phyloP scores from a whole-genome alignment of 2,113 vertebrate genomes.

The Hypocryptadius cinnamomeus region DNA sequence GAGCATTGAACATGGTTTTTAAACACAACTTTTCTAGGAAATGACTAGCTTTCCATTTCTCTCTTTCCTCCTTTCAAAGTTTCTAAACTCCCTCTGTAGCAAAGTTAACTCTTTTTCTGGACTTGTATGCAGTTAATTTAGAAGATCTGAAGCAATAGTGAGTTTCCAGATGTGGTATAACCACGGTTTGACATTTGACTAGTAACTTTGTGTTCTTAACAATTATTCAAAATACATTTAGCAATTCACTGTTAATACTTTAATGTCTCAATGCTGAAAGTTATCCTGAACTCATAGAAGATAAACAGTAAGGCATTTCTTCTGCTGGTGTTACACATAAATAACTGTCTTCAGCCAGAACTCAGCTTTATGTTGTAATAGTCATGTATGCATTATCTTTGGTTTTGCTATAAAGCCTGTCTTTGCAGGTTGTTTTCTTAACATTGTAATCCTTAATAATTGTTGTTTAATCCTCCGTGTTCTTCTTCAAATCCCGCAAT shows the following conservation, averaged over 20 bases:
- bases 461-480: background rate
- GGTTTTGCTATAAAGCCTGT: background rate
- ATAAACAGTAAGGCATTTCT: background rate
- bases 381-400: background rate
- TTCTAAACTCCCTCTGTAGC: background rate
- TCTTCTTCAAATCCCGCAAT: background rate
- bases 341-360: background rate
- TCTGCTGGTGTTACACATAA: background rate
- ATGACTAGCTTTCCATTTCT: background rate
- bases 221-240: background rate
- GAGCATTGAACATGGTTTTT: background rate
- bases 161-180: background rate
- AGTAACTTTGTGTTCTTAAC: background rate
- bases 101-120: background rate
- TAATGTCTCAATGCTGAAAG: background rate
- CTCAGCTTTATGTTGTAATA: background rate
- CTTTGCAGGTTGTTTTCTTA: background rate
- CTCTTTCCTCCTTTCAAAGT: background rate
- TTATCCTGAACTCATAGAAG: background rate
- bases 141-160: background rate
- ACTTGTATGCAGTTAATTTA: background rate
- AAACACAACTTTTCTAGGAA: slow-evolving; percentile 12
- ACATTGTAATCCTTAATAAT: background rate
- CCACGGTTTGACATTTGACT: background rate
- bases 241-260: background rate